Evolutionary conservation across 2,888 invertebrate genomes (phyloP).

Genomic region (Laspeyria flexula): DNA sequence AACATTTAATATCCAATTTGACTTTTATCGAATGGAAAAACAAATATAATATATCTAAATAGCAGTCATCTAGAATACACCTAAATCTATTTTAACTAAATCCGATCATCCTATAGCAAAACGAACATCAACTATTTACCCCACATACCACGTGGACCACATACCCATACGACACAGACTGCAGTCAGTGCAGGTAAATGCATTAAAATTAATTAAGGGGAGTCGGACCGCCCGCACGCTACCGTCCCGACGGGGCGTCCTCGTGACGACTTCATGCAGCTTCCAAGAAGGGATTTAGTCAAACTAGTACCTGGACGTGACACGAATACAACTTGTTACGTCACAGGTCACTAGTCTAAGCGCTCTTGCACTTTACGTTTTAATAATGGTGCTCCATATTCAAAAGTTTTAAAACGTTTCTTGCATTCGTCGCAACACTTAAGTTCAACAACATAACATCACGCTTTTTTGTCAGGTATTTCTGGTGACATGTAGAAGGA

Average conservation of each 20-base stretch:
- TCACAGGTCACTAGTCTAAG: constrained; percentile 26
- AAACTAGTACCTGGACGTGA: constrained; percentile 53
- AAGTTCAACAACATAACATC: too few species aligned
- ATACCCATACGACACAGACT: constrained; percentile 29
- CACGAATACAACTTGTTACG: constrained; percentile 39
- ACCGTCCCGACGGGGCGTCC: constrained; percentile 74
- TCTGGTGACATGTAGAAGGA: too few species aligned
- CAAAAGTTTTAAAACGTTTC: not conserved
- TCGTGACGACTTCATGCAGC: constrained; percentile 82
- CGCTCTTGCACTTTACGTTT: not conserved
- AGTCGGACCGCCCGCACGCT: constrained; percentile 81
- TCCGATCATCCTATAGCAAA: not conserved
- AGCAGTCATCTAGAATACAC: too few species aligned
- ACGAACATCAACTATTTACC: not conserved
- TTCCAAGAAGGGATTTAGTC: constrained; percentile 71
- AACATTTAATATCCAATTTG: too few species aligned
- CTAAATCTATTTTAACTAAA: too few species aligned
- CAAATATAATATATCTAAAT: too few species aligned
- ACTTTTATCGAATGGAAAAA: too few species aligned
- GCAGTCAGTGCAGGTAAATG: constrained; percentile 66
- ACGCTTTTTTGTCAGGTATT: too few species aligned
- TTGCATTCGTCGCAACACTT: too few species aligned
- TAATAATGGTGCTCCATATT: not conserved
- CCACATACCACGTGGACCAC: constrained; percentile 28
- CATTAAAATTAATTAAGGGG: constrained; percentile 83